Evolutionary conservation across 2,888 invertebrate genomes (phyloP).

Genomic region (Parnassius apollo): DNA sequence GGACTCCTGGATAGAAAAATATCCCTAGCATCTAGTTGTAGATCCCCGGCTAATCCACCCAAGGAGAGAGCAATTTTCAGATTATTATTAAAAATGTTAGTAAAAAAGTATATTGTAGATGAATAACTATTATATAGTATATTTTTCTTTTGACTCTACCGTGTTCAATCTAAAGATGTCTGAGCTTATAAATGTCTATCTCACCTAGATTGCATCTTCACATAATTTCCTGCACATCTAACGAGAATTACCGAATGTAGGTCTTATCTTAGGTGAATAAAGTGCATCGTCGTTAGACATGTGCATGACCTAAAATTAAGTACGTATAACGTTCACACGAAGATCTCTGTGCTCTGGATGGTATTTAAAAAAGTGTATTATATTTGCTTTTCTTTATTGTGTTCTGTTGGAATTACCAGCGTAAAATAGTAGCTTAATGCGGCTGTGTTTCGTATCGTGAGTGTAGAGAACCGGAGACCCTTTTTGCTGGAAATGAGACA

Average conservation of each 20-base stretch:
- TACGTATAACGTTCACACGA: constrained; percentile 6
- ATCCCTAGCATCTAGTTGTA: no score
- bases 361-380: constrained; percentile 7
- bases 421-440: no score
- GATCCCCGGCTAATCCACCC: no score
- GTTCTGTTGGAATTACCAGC: no score
- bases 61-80: no score
- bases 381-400: background rate
- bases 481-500: no score
- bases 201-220: constrained; percentile 20
- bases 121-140: no score
- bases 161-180: constrained; percentile 8
- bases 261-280: background rate
- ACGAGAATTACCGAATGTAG: background rate
- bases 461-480: no score
- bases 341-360: constrained; percentile 2
- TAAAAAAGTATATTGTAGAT: no score
- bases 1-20: no score
- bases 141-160: background rate
- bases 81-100: no score
- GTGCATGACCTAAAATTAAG: constrained; percentile 7
- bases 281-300: background rate
- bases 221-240: constrained; percentile 12
- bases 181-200: constrained; percentile 18
- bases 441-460: no score